Base-by-base conservation (phyloP, 64 coral and sea anemone genomes). In the Stichodactyla mertensii region DNA sequence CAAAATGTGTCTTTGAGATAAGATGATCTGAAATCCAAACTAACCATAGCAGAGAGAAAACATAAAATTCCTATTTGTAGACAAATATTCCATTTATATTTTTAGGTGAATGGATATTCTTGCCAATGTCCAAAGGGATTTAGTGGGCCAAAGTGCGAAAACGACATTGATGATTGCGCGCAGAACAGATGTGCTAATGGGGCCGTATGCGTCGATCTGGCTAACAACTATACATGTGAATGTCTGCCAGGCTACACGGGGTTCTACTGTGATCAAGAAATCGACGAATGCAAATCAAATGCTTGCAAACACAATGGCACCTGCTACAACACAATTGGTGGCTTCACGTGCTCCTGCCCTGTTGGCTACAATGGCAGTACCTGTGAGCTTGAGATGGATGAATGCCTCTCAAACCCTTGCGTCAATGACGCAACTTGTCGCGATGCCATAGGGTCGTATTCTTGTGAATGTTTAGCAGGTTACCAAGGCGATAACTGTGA, bases 401-500 rank as follows among this genome's bases (percentile, higher is more conserved):
- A 90, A 53, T 90, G 89, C 24, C 27, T 52, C 1, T 52, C 55
- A 52, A 62, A 16, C 10, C 89, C 89, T 15, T 90, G 89, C 58
- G 53, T 60, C 7, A 90, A 90, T 77, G 89, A 83, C 51, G 89
- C 54, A 71, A 79, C 55, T 85, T 90, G 89, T 56, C 55, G 12
- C 6, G 89, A 90, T 77, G 64, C 36, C 57, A 28, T 90, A 53
- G 84, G 84, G 10, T 55, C 58, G 16, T 90, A 61, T 20, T 52
- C 71, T 7, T 90, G 89, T 52, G n/a, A 51, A 16, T 90, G 89
- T 52, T 51, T 56, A 55, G 19, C 55, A 74, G 87, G 87, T 20
- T 93, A 81, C 69, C 88, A 86, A 28, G 92, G 92, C 28, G 78
- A 85, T 45, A 93, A 89, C 77, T 93, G 92, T 81, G 83, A 89